A percentile compares a stretch with the other conserved stretches of the same genome.
Conservation (phyloP, 2,113 vertebrate genomes). For the Apteryx mantelli region DNA sequence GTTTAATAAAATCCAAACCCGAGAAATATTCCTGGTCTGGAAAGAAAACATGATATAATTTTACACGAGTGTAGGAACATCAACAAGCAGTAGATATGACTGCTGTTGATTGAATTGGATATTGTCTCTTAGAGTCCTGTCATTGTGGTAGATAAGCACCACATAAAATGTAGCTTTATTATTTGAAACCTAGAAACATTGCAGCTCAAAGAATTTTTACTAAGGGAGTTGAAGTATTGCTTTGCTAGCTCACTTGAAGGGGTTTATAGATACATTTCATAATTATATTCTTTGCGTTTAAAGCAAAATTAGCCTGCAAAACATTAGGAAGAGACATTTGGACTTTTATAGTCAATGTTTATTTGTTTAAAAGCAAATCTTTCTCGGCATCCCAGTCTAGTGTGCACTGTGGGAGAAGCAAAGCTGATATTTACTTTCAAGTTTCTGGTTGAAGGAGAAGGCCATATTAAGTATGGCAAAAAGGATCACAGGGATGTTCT, state of each 20-base stretch:
- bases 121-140: neutral
- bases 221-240: neutral
- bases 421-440: neutral
- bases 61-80: slow-evolving; percentile 1
- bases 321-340: neutral
- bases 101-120: slow-evolving; percentile 53
- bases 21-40: neutral
- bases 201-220: slow-evolving; percentile 1
- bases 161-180: slow-evolving; percentile 61
- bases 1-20: slow-evolving; percentile 32
- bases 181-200: slow-evolving; percentile 42
- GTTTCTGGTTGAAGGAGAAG: neutral
- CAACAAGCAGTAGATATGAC: slow-evolving; percentile 29
- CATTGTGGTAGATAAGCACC: slow-evolving; percentile 16
- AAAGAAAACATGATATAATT: neutral
- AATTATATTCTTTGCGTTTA: neutral
- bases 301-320: neutral
- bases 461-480: neutral
- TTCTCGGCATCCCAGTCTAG: neutral
- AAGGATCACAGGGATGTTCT: neutral
- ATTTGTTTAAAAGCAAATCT: neutral
- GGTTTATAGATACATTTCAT: neutral
- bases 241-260: neutral
- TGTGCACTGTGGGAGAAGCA: neutral
- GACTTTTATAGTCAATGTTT: neutral